phyloP scores from a whole-genome alignment of 2,888 invertebrate species.

The Tinea trinotella region DNA sequence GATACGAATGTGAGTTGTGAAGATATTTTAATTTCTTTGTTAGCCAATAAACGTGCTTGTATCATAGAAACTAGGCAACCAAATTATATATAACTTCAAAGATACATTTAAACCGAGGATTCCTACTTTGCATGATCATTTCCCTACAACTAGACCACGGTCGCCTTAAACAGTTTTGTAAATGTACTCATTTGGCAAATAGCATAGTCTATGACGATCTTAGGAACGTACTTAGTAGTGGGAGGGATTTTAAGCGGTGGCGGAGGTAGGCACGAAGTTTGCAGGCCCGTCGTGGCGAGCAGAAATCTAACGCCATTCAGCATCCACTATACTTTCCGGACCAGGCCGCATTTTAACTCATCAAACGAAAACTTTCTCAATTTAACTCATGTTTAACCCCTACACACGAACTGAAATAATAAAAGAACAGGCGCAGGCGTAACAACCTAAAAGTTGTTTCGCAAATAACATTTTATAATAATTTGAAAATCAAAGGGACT shows the following conservation, averaged over 20 bases:
- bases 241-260: constrained; percentile 25
- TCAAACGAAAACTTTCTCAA: constrained; percentile 14
- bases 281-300: constrained; percentile 47
- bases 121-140: too few species aligned
- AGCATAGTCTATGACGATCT: not conserved
- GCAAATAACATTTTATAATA: not conserved
- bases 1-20: too few species aligned
- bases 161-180: too few species aligned
- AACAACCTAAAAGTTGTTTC: constrained; percentile 1
- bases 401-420: not conserved
- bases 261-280: constrained; percentile 38
- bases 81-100: too few species aligned
- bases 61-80: too few species aligned
- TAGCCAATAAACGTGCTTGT: too few species aligned
- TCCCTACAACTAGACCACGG: too few species aligned
- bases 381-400: constrained; percentile 5
- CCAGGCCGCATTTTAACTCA: constrained; percentile 42
- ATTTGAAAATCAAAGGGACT: constrained; percentile 1
- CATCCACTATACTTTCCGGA: constrained; percentile 50
- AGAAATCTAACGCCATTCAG: constrained; percentile 63
- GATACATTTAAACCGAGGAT: too few species aligned
- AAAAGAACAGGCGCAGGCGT: not conserved
- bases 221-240: constrained; percentile 31
- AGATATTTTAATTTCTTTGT: too few species aligned
- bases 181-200: not conserved